These are phyloP conservation scores for Labroides dimidiatus DNA, from an alignment of 2,797 vertebrate genomes.

Conservation along the genomic window DNA sequence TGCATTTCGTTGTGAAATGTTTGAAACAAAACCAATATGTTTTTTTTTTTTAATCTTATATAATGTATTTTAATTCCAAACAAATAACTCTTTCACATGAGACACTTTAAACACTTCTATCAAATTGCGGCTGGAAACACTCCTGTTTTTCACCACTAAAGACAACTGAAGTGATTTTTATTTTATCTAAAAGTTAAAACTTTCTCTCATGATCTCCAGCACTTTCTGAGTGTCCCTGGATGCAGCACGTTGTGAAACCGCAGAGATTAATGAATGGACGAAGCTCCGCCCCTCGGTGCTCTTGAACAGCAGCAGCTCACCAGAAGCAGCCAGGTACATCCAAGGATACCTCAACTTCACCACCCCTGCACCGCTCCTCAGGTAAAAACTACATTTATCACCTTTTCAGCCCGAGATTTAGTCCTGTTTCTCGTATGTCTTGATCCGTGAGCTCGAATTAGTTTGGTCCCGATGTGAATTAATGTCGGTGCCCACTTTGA, in stretches of 20 bases:
- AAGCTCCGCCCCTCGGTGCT: conserved; percentile 53
- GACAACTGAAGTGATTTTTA: too few species aligned
- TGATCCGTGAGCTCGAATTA: neutral
- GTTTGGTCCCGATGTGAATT: neutral
- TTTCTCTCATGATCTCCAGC: too few species aligned
- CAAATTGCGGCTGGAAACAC: too few species aligned
- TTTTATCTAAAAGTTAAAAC: too few species aligned
- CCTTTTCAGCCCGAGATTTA: rapidly evolving
- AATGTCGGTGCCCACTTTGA: neutral
- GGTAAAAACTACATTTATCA: conserved; percentile 44
- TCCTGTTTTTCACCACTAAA: too few species aligned
- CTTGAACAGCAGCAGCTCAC: neutral
- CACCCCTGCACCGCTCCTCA: conserved; percentile 32
- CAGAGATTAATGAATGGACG: neutral
- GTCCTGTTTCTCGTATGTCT: neutral
- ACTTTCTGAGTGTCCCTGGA: conserved; percentile 7
- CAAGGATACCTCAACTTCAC: conserved; percentile 11
- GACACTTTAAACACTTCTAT: too few species aligned
- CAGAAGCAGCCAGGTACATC: neutral
- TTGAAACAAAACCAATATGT: too few species aligned
- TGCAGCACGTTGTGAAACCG: neutral
- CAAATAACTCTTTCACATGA: too few species aligned
- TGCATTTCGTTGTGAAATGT: too few species aligned
- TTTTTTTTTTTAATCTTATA: too few species aligned
- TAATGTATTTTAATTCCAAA: too few species aligned